A percentile compares a stretch with the other conserved stretches of the same genome.
phyloP scores from a whole-genome alignment of 2,113 vertebrate genomes.

The Diadophis punctatus region DNA sequence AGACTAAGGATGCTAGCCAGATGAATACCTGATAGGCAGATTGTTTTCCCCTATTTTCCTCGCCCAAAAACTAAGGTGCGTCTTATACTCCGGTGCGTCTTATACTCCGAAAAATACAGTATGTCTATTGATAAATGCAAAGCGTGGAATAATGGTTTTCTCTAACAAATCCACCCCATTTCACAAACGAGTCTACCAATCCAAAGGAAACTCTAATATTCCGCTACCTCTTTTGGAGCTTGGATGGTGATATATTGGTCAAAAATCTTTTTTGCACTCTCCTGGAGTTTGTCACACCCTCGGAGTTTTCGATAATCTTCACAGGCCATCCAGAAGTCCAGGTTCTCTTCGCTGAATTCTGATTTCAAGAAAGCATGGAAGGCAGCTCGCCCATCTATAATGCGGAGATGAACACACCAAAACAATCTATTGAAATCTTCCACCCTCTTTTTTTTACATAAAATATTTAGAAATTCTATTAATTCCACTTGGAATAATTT shows the following conservation, averaged over 20 bases:
- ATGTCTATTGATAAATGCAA: background rate
- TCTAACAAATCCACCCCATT: background rate
- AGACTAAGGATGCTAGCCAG: no score
- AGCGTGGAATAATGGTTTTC: background rate
- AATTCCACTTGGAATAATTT: background rate
- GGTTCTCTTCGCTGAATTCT: slow-evolving; percentile 25
- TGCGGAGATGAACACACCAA: background rate
- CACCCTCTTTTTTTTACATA: background rate
- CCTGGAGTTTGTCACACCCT: slow-evolving; percentile 14
- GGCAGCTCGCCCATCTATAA: slow-evolving; percentile 1
- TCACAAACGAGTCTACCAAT: background rate
- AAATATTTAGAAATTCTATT: background rate
- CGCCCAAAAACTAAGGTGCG: no score
- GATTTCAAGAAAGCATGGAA: slow-evolving; percentile 18
- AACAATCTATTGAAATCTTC: background rate
- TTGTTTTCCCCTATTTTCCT: no score
- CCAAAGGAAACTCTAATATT: background rate
- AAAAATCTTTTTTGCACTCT: slow-evolving; percentile 13
- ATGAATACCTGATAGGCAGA: no score
- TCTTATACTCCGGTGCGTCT: no score
- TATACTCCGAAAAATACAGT: no score
- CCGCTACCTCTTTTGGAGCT: slow-evolving; percentile 15
- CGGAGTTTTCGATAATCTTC: slow-evolving; percentile 25
- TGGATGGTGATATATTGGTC: slow-evolving; percentile 22
- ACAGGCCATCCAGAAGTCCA: slow-evolving; percentile 24